These are phyloP conservation scores for Cryptotis parvus DNA, from an alignment of 2,113 vertebrate species.

Conservation along the genomic window DNA sequence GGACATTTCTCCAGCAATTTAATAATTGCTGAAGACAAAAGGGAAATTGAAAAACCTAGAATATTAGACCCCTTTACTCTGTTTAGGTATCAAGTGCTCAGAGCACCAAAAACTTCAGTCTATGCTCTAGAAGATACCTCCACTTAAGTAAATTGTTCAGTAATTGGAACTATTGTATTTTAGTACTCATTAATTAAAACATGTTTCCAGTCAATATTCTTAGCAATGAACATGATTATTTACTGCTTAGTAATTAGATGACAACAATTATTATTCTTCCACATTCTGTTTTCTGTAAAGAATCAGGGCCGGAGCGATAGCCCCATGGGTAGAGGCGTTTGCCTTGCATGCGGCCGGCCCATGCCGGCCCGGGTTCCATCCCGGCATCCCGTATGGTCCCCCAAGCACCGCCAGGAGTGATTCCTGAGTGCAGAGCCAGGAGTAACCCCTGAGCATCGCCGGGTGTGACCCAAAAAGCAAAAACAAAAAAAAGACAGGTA, in stretches of 20 bases:
- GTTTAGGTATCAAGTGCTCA: conserved; percentile 40
- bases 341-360: too few species aligned
- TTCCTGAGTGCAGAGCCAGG: too few species aligned
- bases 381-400: too few species aligned
- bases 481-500: too few species aligned
- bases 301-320: too few species aligned
- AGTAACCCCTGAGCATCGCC: too few species aligned
- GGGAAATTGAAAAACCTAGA: conserved; percentile 69
- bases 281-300: conserved; percentile 65
- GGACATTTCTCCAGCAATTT: conserved; percentile 81
- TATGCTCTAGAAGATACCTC: conserved; percentile 6
- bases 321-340: too few species aligned
- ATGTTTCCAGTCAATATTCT: conserved; percentile 72
- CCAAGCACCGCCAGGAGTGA: too few species aligned
- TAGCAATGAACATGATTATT: conserved; percentile 72
- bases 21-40: conserved; percentile 80
- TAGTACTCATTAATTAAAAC: conserved; percentile 67
- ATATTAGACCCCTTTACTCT: conserved; percentile 60
- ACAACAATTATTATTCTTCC: conserved; percentile 42
- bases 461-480: too few species aligned
- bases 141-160: conserved; percentile 62
- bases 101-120: conserved; percentile 60
- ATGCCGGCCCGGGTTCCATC: too few species aligned
- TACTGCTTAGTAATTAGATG: conserved; percentile 59
- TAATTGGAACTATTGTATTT: conserved; percentile 57